A percentile compares a stretch with the other conserved stretches of the same genome.
Evolutionary conservation across 2,888 invertebrate species (phyloP).

Genomic region (Rhagophthalmus giganteus): DNA sequence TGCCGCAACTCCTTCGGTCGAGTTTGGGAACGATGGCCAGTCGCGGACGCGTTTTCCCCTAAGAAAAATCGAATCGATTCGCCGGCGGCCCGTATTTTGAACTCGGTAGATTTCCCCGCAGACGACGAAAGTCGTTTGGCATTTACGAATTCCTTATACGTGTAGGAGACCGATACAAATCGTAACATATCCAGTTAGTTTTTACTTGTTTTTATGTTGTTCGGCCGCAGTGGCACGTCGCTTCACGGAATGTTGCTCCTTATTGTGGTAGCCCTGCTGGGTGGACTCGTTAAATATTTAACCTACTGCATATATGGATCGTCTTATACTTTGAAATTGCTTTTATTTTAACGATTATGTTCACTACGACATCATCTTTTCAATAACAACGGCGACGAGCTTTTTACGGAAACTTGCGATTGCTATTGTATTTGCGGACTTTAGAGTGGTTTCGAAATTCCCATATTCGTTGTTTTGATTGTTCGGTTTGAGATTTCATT

Average conservation of each 20-base stretch:
- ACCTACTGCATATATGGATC: constrained; percentile 6
- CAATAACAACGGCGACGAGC: no score
- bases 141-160: constrained; percentile 22
- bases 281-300: constrained; percentile 22
- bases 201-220: constrained; percentile 20
- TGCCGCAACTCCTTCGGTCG: no score
- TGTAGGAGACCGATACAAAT: constrained; percentile 21
- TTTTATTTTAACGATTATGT: not conserved
- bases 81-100: constrained; percentile 1
- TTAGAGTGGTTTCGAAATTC: no score
- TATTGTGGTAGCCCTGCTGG: constrained; percentile 13
- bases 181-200: constrained; percentile 21
- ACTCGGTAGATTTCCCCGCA: constrained; percentile 12
- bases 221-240: constrained; percentile 18
- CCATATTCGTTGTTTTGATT: no score
- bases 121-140: constrained; percentile 13
- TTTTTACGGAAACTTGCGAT: no score
- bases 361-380: no score
- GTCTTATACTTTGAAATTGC: not conserved
- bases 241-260: constrained; percentile 14
- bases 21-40: no score
- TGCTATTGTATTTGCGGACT: no score
- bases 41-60: no score
- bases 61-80: no score
- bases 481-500: no score